phyloP scores from a whole-genome alignment of 2,888 invertebrate genomes.

The Drosophila barbarae region DNA sequence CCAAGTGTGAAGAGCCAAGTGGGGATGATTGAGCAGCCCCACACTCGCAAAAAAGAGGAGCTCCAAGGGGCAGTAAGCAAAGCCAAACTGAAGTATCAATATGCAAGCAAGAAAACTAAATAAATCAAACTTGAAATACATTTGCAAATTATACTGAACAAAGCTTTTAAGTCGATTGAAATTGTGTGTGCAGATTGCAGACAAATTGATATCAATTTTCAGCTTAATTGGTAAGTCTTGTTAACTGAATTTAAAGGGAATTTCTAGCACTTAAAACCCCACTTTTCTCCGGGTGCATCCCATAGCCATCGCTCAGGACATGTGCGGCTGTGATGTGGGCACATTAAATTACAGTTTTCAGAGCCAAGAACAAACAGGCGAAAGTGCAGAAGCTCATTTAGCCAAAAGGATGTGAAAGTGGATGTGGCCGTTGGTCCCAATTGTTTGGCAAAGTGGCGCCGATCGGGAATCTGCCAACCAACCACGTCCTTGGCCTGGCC shows the following conservation, averaged over 20 bases:
- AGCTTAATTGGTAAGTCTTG: not conserved
- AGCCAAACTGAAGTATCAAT: not conserved
- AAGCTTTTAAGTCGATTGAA: not conserved
- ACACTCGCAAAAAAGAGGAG: conserved; percentile 2
- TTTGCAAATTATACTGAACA: not conserved
- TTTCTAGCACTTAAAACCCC: not conserved
- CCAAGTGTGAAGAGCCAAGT: conserved; percentile 53
- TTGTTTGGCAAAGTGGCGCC: conserved; percentile 32
- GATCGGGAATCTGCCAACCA: conserved; percentile 5
- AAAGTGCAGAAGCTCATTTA: conserved; percentile 37
- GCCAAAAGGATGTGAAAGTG: conserved; percentile 17
- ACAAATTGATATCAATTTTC: not conserved
- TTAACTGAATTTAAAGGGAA: not conserved
- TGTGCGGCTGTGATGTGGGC: conserved; percentile 20
- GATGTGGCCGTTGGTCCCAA: conserved; percentile 19
- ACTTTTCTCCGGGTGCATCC: conserved; percentile 14
- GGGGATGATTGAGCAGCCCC: conserved; percentile 42
- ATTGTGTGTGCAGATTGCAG: not conserved
- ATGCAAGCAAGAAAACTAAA: not conserved
- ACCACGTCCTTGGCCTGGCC: conserved; percentile 25
- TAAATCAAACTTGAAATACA: not conserved
- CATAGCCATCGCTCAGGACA: conserved; percentile 10
- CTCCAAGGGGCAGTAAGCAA: not conserved
- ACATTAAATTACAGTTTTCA: conserved; percentile 51
- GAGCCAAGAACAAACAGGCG: conserved; percentile 43